phyloP scores from a whole-genome alignment of 2,888 invertebrate species.

The Epiperipatus broadwayi region DNA sequence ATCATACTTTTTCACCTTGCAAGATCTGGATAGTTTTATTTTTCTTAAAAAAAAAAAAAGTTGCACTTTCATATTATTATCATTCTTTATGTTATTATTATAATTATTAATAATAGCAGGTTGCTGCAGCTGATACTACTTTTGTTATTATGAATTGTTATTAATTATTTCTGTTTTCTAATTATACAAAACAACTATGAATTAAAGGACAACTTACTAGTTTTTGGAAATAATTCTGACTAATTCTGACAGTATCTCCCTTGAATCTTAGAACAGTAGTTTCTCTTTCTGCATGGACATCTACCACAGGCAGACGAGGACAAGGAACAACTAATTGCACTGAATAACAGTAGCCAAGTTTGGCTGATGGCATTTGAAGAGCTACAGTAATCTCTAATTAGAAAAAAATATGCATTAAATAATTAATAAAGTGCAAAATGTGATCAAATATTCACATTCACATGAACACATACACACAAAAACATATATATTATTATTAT shows the following conservation, averaged over 20 bases:
- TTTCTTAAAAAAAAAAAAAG: no score
- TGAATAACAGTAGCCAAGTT: slow-evolving; percentile 89
- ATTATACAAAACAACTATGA: not conserved
- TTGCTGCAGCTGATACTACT: no score
- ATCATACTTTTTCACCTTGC: no score
- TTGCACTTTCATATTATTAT: no score
- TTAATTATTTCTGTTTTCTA: no score
- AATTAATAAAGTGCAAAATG: no score
- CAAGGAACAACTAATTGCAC: slow-evolving; percentile 70
- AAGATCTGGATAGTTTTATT: no score
- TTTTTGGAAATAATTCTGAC: slow-evolving; percentile 73
- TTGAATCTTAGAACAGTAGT: slow-evolving; percentile 54
- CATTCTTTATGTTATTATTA: no score
- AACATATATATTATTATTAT: no score
- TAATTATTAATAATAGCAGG: no score
- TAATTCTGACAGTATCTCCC: slow-evolving; percentile 60
- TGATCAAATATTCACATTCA: not conserved
- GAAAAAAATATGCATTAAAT: slow-evolving; percentile 9
- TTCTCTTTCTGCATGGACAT: slow-evolving; percentile 18
- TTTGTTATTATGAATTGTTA: no score
- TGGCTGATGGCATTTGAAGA: slow-evolving; percentile 44
- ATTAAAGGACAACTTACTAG: slow-evolving; percentile 42
- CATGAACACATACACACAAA: no score
- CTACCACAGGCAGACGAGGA: slow-evolving; percentile 63
- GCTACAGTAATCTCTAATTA: slow-evolving; percentile 22